Evolutionary conservation across 2,888 invertebrate genomes (phyloP).

Genomic region (Acheta domesticus): DNA sequence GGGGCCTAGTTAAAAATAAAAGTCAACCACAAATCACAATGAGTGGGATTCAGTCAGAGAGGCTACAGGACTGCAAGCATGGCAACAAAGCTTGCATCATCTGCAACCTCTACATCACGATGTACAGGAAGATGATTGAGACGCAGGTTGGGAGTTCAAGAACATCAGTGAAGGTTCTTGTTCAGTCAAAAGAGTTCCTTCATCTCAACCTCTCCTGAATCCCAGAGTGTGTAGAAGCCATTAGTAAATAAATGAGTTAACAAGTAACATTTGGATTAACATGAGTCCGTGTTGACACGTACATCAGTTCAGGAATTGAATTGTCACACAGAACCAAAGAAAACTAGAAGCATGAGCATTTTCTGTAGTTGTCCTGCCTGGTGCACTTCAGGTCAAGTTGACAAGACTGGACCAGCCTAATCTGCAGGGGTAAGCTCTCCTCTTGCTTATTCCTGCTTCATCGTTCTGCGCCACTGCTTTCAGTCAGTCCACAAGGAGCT

Average conservation of each 20-base stretch:
- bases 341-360: slow-evolving; percentile 18
- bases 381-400: slow-evolving; percentile 1
- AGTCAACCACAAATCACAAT: background rate
- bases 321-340: slow-evolving; percentile 11
- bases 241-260: slow-evolving; percentile 29
- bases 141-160: background rate
- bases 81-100: slow-evolving; percentile 5
- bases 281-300: slow-evolving; percentile 18
- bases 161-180: background rate
- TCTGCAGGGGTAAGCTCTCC: background rate
- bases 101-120: background rate
- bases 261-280: slow-evolving; percentile 4
- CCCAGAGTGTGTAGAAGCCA: slow-evolving; percentile 25
- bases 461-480: background rate
- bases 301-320: background rate
- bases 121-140: background rate
- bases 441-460: background rate
- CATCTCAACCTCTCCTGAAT: background rate
- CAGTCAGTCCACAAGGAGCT: background rate
- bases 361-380: slow-evolving; percentile 1
- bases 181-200: background rate
- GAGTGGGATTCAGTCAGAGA: background rate
- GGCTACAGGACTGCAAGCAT: background rate
- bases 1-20: slow-evolving; percentile 19
- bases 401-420: slow-evolving; percentile 3